phyloP scores from a whole-genome alignment of 2,888 invertebrate species.

The Melinaea marsaeus region DNA sequence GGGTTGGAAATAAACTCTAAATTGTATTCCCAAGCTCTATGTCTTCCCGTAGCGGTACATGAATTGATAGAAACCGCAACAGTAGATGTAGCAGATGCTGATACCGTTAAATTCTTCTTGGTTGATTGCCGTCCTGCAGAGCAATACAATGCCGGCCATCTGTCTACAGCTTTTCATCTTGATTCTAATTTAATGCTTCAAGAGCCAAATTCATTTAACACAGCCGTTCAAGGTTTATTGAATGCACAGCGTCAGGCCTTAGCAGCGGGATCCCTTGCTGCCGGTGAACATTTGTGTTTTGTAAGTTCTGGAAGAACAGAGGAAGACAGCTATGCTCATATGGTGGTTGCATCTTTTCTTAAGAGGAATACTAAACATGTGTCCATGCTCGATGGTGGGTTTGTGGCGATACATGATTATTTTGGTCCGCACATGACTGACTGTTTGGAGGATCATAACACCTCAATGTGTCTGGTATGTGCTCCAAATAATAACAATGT shows the following conservation, averaged over 20 bases:
- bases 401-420: conserved; percentile 88
- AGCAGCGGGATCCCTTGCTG: conserved; percentile 90
- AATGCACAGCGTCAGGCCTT: conserved; percentile 93
- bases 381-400: conserved; percentile 94
- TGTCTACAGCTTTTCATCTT: conserved; percentile 98
- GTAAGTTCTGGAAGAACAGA: conserved; percentile 95
- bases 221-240: conserved; percentile 94
- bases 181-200: conserved; percentile 98
- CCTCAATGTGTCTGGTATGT: conserved; percentile 89
- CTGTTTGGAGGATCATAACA: conserved; percentile 91
- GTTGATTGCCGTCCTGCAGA: conserved; percentile 98
- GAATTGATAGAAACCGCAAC: conserved; percentile 92
- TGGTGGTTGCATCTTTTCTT: conserved; percentile 98
- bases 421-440: conserved; percentile 88
- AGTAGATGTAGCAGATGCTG: conserved; percentile 79
- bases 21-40: conserved; percentile 89
- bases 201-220: conserved; percentile 95
- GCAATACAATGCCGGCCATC: conserved; percentile 97
- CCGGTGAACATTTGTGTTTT: conserved; percentile 93
- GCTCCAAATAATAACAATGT: conserved; percentile 73
- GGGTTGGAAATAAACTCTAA: conserved; percentile 79
- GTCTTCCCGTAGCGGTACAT: conserved; percentile 96
- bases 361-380: conserved; percentile 96
- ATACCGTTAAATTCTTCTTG: conserved; percentile 91
- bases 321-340: conserved; percentile 97